Evolutionary conservation across 2,113 vertebrate genomes (phyloP), one percentile per base, ranked within the genome.

Genomic region (Cyprinodon variegatus): DNA sequence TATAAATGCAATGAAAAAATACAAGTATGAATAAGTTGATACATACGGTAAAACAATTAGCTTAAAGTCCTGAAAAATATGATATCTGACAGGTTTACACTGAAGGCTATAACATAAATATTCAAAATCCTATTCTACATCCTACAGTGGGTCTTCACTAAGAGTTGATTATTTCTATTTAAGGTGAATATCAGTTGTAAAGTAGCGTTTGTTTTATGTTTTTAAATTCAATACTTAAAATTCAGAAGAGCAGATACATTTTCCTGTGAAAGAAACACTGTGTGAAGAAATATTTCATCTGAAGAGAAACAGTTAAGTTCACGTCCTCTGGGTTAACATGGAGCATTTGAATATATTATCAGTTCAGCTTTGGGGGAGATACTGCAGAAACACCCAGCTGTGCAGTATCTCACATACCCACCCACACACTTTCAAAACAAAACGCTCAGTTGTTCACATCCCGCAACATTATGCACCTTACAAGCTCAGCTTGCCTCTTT

Each of bases 341-440:
- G 65, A 45, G 57, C 37, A 37, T 81, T 79, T 81, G 70, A 82
- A 74, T 79, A 69, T 43, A 77, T 83, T 69, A 80, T 83, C 77
- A 79, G 65, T 63, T 60, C 72, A 70, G 77, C 68, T 73, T 57
- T 57, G n/a, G 60, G 70, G 86, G 64, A 84, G 70, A 88, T 83
- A 77, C 72, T 46, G 77, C 45, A 71, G 53, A 78, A 73, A 78
- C 72, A 40, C 76, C 77, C 84, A 88, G 79, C 86, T 88, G 82
- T 79, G 77, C 59, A 66, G 75, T 20, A 53, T 67, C 84, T 73
- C 81, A 83, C 71, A 74, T 72, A 70, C 78, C 64, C n/a, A 70
- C 84, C 45, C 70, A 77, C 79, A 37, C 70, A 61, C 65, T 3
- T 50, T 78, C 48, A 70, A 68, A n/a, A 82, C 74, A 85, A 87